Evolutionary conservation across 2,113 vertebrate species (phyloP).

Genomic region (Onychostoma macrolepis): DNA sequence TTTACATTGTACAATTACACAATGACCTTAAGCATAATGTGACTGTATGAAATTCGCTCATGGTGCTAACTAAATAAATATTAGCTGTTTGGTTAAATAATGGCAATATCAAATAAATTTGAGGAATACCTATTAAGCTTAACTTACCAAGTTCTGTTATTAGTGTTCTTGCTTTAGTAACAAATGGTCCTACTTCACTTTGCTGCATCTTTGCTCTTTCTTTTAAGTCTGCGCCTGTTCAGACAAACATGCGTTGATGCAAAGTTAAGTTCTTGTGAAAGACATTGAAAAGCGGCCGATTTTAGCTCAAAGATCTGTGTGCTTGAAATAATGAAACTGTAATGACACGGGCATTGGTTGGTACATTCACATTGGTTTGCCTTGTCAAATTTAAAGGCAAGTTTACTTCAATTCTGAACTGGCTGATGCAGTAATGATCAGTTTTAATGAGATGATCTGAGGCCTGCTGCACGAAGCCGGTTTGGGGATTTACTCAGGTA

Average conservation of each 20-base stretch:
- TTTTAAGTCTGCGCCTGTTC: slow-evolving; percentile 93
- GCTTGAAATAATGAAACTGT: not conserved
- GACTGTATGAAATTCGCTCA: not conserved
- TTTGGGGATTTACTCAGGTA: too few relatives aligned
- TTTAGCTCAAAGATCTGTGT: too few relatives aligned
- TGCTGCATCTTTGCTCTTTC: slow-evolving; percentile 95
- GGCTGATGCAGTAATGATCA: not conserved
- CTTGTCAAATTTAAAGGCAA: not conserved
- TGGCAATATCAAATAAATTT: not conserved
- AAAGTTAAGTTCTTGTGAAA: not conserved
- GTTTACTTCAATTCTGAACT: not conserved
- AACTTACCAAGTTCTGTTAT: slow-evolving; percentile 91
- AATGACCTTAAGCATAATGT: not conserved
- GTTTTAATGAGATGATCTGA: too few relatives aligned
- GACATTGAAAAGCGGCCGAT: not conserved
- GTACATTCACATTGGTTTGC: too few relatives aligned
- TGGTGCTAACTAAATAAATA: not conserved
- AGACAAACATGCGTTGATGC: slow-evolving; percentile 16
- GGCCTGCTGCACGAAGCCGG: too few relatives aligned
- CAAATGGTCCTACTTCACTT: slow-evolving; percentile 94
- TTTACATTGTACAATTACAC: not conserved
- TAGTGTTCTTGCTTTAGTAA: slow-evolving; percentile 88
- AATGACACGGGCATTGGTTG: not conserved
- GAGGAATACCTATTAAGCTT: not conserved
- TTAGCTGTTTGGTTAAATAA: not conserved